Evolutionary conservation across 2,888 invertebrate genomes (phyloP).

Genomic region (Aspidiotus rigidus): DNA sequence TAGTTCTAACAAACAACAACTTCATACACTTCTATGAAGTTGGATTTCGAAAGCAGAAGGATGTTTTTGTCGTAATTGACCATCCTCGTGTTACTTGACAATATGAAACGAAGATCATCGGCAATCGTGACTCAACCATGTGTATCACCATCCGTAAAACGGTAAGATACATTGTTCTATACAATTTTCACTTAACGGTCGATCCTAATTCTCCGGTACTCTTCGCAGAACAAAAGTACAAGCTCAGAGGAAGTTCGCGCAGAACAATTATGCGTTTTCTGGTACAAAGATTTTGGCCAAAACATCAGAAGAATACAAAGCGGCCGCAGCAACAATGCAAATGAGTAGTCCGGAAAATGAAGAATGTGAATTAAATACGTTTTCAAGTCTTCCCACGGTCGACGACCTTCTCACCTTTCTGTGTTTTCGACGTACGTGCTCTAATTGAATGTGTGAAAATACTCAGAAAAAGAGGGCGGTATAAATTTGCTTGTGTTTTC

Average conservation of each 20-base stretch:
- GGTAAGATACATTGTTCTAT: background rate
- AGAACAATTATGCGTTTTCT: slow-evolving; percentile 41
- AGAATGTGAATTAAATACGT: slow-evolving; percentile 29
- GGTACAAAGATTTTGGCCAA: slow-evolving; percentile 10
- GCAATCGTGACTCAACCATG: slow-evolving; percentile 1
- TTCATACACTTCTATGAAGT: no score
- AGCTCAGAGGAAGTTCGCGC: slow-evolving; percentile 80
- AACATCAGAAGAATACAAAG: slow-evolving; percentile 3
- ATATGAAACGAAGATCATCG: slow-evolving; percentile 26
- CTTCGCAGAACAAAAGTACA: slow-evolving; percentile 61
- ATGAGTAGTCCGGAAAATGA: slow-evolving; percentile 11
- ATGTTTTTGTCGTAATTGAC: no score
- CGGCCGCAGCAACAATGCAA: slow-evolving; percentile 6
- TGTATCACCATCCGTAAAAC: slow-evolving; percentile 17
- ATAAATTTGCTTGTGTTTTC: no score
- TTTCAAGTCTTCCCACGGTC: slow-evolving; percentile 56
- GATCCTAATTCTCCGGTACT: background rate
- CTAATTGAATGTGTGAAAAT: no score
- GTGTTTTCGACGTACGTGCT: slow-evolving; percentile 60
- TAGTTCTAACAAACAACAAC: no score
- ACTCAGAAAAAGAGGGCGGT: no score
- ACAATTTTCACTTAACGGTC: background rate
- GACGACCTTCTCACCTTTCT: slow-evolving; percentile 79
- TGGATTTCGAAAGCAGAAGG: no score
- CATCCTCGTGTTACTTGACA: background rate